Conservation (phyloP, 2,888 invertebrate genomes). For the Lottia gigantea region DNA sequence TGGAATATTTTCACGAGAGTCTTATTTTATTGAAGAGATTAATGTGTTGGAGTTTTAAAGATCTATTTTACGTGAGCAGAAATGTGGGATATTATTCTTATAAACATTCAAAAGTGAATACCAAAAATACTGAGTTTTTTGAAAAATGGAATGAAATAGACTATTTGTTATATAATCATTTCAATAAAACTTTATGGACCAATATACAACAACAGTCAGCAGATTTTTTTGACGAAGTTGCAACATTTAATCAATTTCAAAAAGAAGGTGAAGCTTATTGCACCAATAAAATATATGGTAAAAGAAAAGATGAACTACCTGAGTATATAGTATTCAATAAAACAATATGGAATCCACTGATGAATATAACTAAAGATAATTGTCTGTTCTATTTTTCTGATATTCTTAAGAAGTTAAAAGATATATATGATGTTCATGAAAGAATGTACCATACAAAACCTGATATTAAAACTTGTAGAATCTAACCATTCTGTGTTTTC, state of each 20-base stretch:
- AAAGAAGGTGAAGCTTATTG: background rate
- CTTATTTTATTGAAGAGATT: slow-evolving; percentile 58
- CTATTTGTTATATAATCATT: slow-evolving; percentile 59
- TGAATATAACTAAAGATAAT: background rate
- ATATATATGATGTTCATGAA: background rate
- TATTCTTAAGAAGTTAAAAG: background rate
- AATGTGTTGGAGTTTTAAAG: slow-evolving; percentile 65
- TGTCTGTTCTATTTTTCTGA: background rate
- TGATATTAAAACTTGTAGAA: background rate
- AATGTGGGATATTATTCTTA: slow-evolving; percentile 41
- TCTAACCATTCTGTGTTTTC: too few relatives aligned
- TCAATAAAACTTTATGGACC: slow-evolving; percentile 59
- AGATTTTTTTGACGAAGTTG: slow-evolving; percentile 51
- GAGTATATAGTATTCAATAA: background rate
- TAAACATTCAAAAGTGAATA: slow-evolving; percentile 15
- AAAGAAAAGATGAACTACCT: background rate
- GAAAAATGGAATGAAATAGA: slow-evolving; percentile 57
- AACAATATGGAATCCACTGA: background rate
- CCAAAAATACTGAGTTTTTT: slow-evolving; percentile 41
- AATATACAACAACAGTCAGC: slow-evolving; percentile 42
- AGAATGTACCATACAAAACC: background rate
- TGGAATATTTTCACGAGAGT: slow-evolving; percentile 65
- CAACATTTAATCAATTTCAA: slow-evolving; percentile 28
- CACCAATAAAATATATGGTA: background rate
- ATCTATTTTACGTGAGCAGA: slow-evolving; percentile 56